Conservation (phyloP, 2,113 vertebrate species). For the Nematolebias whitei region DNA sequence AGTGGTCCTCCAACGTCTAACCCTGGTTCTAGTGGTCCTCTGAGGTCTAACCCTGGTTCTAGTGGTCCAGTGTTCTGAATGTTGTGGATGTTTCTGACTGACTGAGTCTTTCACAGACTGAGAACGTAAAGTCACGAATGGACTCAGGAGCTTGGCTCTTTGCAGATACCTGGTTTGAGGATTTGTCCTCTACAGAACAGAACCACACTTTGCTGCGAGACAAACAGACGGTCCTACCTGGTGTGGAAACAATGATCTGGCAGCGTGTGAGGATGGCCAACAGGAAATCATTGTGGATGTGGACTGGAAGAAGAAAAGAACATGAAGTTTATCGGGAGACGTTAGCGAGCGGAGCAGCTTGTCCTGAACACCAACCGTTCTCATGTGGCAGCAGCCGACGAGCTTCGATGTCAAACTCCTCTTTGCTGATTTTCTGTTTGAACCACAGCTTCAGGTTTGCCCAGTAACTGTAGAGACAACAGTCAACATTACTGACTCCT, state of each 20-base stretch:
- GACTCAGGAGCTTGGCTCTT: too few relatives aligned
- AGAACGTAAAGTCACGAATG: too few relatives aligned
- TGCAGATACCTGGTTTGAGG: too few relatives aligned
- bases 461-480: constrained; percentile 86
- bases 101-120: too few relatives aligned
- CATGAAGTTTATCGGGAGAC: neutral
- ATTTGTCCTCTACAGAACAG: neutral
- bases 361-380: constrained; percentile 79
- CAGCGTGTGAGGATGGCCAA: constrained; percentile 97
- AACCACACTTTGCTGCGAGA: neutral
- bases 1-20: too few relatives aligned
- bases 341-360: neutral
- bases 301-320: constrained; percentile 78
- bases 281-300: constrained; percentile 97
- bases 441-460: constrained; percentile 98
- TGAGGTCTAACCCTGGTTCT: too few relatives aligned
- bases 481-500: neutral
- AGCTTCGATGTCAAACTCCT: constrained; percentile 96
- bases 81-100: too few relatives aligned
- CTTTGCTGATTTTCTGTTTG: constrained; percentile 99
- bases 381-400: constrained; percentile 94
- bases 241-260: constrained; percentile 94
- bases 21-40: too few relatives aligned
- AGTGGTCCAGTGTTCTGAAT: too few relatives aligned
- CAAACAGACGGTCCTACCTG: constrained; percentile 73